phyloP scores from a whole-genome alignment of 2,888 invertebrate species.

The Ecliptopera silaceata region DNA sequence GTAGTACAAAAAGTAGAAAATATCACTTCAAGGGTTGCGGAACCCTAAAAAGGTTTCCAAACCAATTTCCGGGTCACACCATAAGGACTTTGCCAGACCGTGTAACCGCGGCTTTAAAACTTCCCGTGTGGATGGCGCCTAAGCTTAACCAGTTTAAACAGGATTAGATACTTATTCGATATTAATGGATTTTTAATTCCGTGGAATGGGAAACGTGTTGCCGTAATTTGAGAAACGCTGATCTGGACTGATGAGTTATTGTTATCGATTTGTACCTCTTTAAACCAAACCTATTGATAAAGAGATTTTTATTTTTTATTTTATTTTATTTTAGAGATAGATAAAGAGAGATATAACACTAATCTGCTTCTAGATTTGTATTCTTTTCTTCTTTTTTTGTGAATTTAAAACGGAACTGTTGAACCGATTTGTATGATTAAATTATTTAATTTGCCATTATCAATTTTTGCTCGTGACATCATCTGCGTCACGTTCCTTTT shows the following conservation, averaged over 20 bases:
- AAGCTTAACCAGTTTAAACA: conserved; percentile 33
- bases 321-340: too few species aligned
- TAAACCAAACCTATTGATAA: neutral
- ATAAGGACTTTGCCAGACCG: conserved; percentile 14
- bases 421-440: too few species aligned
- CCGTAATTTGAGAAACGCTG: conserved; percentile 8
- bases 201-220: conserved; percentile 22
- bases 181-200: conserved; percentile 38
- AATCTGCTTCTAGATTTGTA: too few species aligned
- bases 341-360: too few species aligned
- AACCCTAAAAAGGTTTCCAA: conserved; percentile 4
- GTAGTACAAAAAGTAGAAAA: too few species aligned
- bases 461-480: too few species aligned
- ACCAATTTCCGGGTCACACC: conserved; percentile 1
- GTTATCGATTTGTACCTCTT: neutral
- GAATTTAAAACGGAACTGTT: too few species aligned
- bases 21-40: neutral
- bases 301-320: too few species aligned
- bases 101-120: conserved; percentile 36
- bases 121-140: conserved; percentile 34
- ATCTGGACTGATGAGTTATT: conserved; percentile 3
- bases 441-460: too few species aligned
- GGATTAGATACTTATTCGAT: conserved; percentile 37
- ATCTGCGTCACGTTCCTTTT: too few species aligned
- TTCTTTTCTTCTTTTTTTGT: too few species aligned